These are phyloP conservation scores for Phytoseiulus persimilis DNA, from an alignment of 2,888 invertebrate species.

Conservation along the genomic window DNA sequence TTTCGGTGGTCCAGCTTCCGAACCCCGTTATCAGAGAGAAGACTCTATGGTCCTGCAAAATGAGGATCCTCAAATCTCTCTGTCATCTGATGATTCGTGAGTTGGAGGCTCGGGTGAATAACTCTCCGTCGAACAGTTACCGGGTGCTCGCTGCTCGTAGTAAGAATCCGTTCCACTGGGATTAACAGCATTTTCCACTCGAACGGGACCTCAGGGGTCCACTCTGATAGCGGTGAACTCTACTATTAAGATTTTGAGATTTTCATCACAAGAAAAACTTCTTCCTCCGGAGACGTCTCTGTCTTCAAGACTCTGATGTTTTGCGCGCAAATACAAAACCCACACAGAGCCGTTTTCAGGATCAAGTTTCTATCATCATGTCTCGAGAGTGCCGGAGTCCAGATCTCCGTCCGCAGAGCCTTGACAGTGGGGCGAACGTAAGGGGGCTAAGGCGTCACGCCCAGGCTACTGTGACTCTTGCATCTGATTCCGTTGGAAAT, in stretches of 20 bases:
- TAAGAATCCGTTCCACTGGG: background rate
- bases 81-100: no score
- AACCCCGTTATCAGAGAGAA: constrained; percentile 18
- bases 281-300: background rate
- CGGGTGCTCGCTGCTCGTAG: background rate
- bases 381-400: no score
- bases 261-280: background rate
- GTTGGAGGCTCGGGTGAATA: no score
- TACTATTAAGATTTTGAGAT: background rate
- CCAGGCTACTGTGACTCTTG: no score
- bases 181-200: background rate
- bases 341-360: background rate
- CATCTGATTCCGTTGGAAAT: no score
- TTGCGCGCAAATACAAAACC: background rate
- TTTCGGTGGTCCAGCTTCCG: constrained; percentile 13
- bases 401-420: no score
- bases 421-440: no score
- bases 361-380: no score
- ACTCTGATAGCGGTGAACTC: no score
- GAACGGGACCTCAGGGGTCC: background rate
- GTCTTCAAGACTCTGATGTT: background rate
- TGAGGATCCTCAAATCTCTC: background rate
- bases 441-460: no score
- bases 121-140: background rate
- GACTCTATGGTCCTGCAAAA: background rate